Evolutionary conservation across 1,140 invertebrate genomes (phyloP).

Genomic region (Campoletis sonorensis): DNA sequence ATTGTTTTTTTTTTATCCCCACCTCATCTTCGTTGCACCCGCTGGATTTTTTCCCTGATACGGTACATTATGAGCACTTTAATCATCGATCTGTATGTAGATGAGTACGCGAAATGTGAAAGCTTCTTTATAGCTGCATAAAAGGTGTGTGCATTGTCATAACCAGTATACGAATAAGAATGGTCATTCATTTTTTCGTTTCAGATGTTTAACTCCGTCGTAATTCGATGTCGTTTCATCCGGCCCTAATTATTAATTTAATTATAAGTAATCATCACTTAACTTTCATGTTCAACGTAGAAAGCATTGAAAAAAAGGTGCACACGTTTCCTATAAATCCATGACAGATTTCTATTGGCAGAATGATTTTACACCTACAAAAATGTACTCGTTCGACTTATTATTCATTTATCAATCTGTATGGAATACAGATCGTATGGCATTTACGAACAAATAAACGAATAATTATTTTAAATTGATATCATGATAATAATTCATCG

Average conservation of each 20-base stretch:
- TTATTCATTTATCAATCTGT: too few relatives aligned
- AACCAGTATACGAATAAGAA: not conserved
- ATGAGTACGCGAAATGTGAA: not conserved
- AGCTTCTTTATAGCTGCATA: conserved; percentile 2
- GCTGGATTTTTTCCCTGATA: not conserved
- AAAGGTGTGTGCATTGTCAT: not conserved
- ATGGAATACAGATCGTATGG: too few relatives aligned
- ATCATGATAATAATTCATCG: too few relatives aligned
- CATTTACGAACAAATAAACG: too few relatives aligned
- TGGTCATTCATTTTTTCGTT: not conserved
- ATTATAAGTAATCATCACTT: not conserved
- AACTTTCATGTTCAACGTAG: not conserved
- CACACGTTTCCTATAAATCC: too few relatives aligned
- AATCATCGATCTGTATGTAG: conserved; percentile 7
- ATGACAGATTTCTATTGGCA: too few relatives aligned
- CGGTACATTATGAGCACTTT: not conserved
- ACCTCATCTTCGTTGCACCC: not conserved
- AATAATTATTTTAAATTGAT: too few relatives aligned
- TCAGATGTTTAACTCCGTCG: not conserved
- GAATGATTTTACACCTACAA: not conserved
- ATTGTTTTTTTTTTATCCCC: not conserved
- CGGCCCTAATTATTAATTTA: not conserved
- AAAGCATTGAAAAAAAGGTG: too few relatives aligned
- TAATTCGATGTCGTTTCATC: not conserved
- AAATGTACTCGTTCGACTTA: too few relatives aligned